Base-by-base conservation (phyloP, 2,113 vertebrate genomes). In the Laticauda laticaudata region DNA sequence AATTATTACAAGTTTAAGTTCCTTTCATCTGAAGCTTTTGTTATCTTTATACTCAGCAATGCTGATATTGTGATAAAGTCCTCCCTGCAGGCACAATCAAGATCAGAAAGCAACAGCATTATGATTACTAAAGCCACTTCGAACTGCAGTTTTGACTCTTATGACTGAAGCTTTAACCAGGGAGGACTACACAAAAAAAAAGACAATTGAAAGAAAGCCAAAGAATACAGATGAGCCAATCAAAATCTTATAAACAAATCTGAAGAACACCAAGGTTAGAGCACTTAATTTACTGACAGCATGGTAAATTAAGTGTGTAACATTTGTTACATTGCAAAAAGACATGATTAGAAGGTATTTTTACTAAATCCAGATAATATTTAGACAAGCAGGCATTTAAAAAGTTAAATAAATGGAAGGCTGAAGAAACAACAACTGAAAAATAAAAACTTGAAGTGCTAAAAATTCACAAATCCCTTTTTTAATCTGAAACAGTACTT, bases 381-480 rank as follows among this genome's bases (percentile, higher is more conserved):
- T 85, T 88, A 55, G 14, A 95, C 92, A 59, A 89, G 45, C 18
- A 86, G 92, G 94, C 90, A 93, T 94, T 93, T 95, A 94, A 96
- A 90, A 94, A 96, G 90, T 29, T 81, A 94, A 93, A 93, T 5
- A 89, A 89, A 23, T 14, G 93, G 90, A 88, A 94, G 81, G 54
- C 14, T 94, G 1, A 57, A 51, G 81, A 95, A 96, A 94, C 51
- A 90, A 95, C 91, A 93, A 92, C 59, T 95, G 94, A 92, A 96
- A 75, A 95, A 96, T n/a, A 91, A 91, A 96, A 91, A 57, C 26
- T 34, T 56, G 10, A 59, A 96, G 91, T 85, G 45, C 26, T 89
- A 43, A 92, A 91, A 94, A 59, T 93, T 93, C 95, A 54, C 92
- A 4, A n/a, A 91, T 91, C 24, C 9, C n/a, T 1, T 87, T 95